Conservation (phyloP, 2,888 invertebrate genomes). For the Ethmia dodecea region DNA sequence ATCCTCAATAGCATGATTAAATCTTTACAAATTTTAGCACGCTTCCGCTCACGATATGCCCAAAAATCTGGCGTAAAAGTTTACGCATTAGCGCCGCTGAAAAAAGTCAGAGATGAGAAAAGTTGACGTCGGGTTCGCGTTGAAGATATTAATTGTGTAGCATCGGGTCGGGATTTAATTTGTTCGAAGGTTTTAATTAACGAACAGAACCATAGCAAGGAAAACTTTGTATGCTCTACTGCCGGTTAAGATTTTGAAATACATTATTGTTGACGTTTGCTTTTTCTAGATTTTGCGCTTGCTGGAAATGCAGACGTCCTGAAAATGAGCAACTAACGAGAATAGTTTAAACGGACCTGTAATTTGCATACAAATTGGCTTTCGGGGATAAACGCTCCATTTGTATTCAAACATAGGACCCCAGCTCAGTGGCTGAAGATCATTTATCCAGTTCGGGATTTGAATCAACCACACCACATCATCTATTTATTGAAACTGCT, state of each 20-base stretch:
- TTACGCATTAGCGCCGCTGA: slow-evolving; percentile 53
- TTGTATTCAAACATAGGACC: slow-evolving; percentile 73
- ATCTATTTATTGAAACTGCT: slow-evolving; percentile 46
- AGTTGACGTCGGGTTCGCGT: slow-evolving; percentile 40
- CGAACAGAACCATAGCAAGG: too few relatives aligned
- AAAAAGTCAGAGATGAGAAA: slow-evolving; percentile 55
- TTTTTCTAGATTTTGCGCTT: slow-evolving; percentile 36
- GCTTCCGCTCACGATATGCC: slow-evolving; percentile 29
- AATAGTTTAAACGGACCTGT: slow-evolving; percentile 72
- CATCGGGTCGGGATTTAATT: slow-evolving; percentile 11
- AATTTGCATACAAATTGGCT: slow-evolving; percentile 78
- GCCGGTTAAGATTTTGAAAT: too few relatives aligned
- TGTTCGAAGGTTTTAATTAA: slow-evolving; percentile 1
- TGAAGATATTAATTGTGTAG: slow-evolving; percentile 15
- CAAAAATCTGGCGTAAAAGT: slow-evolving; percentile 40
- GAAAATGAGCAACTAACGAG: slow-evolving; percentile 77
- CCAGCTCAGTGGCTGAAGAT: slow-evolving; percentile 61
- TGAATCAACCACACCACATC: slow-evolving; percentile 46
- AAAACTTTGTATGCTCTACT: too few relatives aligned
- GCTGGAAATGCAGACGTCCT: slow-evolving; percentile 61
- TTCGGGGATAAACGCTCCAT: slow-evolving; percentile 74
- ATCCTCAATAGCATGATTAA: too few relatives aligned
- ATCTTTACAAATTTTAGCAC: slow-evolving; percentile 40
- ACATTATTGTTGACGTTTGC: too few relatives aligned
- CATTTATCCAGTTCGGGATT: slow-evolving; percentile 71